Conservation (phyloP, 2,888 invertebrate genomes). For the Rhodophaea formosa region DNA sequence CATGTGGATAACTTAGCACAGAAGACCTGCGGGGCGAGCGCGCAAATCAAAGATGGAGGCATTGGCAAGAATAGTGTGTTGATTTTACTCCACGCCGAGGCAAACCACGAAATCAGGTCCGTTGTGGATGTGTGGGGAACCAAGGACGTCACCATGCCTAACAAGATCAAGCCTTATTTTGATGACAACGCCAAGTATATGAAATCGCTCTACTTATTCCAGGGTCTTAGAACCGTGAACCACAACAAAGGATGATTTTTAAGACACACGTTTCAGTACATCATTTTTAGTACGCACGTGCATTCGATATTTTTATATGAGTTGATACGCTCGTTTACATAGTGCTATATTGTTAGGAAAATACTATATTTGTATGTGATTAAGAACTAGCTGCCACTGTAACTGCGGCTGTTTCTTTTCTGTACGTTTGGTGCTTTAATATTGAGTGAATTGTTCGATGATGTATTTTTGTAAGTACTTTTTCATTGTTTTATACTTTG, state of each 20-base stretch:
- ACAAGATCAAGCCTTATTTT: neutral
- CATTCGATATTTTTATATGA: neutral
- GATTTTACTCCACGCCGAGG: constrained; percentile 55
- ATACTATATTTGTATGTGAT: no score
- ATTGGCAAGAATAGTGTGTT: constrained; percentile 51
- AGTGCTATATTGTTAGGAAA: no score
- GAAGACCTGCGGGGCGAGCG: constrained; percentile 60
- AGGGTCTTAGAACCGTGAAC: constrained; percentile 45
- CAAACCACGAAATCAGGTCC: constrained; percentile 61
- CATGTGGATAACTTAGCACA: constrained; percentile 65
- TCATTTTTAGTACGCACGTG: neutral
- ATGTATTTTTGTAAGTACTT: neutral
- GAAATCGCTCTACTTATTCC: constrained; percentile 48
- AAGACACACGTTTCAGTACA: neutral
- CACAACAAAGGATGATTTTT: constrained; percentile 44
- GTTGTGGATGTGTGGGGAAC: constrained; percentile 70
- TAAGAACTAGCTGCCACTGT: no score
- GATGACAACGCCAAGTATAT: constrained; percentile 34
- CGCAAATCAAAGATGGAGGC: constrained; percentile 55
- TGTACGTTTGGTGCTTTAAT: no score
- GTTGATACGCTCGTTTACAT: no score
- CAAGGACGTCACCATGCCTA: constrained; percentile 25
- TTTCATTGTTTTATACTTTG: neutral
- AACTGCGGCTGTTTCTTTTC: no score
- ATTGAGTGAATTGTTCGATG: no score